These are phyloP conservation scores for Prietella phreatophila DNA, from an alignment of 2,113 vertebrate genomes.

Conservation along the genomic window DNA sequence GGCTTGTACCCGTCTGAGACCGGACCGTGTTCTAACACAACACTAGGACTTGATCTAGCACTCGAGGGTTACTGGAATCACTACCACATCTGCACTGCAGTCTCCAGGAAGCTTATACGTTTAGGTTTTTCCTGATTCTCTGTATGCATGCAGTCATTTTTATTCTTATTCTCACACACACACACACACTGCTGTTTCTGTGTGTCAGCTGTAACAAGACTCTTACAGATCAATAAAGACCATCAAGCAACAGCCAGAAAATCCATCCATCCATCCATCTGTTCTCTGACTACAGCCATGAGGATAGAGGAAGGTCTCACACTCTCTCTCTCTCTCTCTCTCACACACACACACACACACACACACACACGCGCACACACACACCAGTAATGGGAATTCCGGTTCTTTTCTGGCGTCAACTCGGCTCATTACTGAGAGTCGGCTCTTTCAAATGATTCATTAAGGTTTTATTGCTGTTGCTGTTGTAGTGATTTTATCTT, in stretches of 20 bases:
- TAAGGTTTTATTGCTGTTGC: neutral
- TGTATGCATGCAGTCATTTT: neutral
- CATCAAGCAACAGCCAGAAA: neutral
- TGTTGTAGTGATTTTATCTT: neutral
- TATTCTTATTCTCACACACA: neutral
- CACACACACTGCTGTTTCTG: neutral
- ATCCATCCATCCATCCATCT: neutral
- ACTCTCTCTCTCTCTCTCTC: no score
- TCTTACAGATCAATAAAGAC: neutral
- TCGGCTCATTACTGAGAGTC: neutral
- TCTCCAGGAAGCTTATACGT: neutral
- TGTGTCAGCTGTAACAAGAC: neutral
- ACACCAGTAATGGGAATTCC: neutral
- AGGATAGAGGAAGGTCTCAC: neutral
- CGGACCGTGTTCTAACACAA: neutral
- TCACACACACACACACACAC: neutral
- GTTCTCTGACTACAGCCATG: neutral
- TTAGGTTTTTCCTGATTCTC: neutral
- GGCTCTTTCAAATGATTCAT: neutral
- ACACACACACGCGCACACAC: constrained; percentile 18
- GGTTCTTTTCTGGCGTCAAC: neutral
- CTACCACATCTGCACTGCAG: neutral
- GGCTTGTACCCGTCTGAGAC: neutral
- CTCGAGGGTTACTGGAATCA: neutral
- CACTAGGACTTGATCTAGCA: neutral